Base-by-base conservation (phyloP, 2,113 vertebrate genomes). In the Dryoscopus gambensis region DNA sequence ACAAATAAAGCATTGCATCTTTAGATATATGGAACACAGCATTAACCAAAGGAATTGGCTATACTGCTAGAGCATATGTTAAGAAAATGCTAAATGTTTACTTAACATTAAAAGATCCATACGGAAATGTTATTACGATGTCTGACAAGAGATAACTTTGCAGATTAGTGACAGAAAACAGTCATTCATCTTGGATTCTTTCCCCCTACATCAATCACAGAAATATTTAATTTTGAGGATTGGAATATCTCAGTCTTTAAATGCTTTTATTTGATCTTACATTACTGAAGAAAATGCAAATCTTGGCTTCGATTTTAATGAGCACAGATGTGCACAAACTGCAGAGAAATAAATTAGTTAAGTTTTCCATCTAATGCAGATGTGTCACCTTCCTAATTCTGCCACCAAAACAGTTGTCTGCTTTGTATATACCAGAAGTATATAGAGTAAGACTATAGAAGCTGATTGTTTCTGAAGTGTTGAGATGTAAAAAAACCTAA, bases 51-150 rank as follows among this genome's bases (percentile, higher is more conserved):
- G 28, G 2, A 88, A n/a, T n/a, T 35, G 2, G 50, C 25, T 37
- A 3, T 25, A 40, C 4, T 50, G 11, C 13, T 53, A 53, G 25
- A 81, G 47, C 0, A 0, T 33, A 30, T 5, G 2, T 30, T 60
- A 80, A 68, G 19, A 82, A 83, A 89, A 65, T 40, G 10, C 4
- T 79, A 88, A 53, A 71, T 31, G 3, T 37, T 9, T 63, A 40
- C 14, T 35, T 65, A 42, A 39, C 47, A 69, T 20, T 5, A n/a
- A 69, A 69, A 82, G 4, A 53, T 78, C 7, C 35, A 28, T 44
- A 46, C 24, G 50, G 42, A 92, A 70, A 17, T 84, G 15, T 78
- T 81, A 70, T 60, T 69, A 33, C 3, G 53, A 49, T 84, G 67
- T 92, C 56, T 87, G 52, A 79, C 19, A 70, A 75, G 74, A 82